These are phyloP conservation scores for Loxodonta africana DNA, from an alignment of 2,113 vertebrate genomes.

Conservation along the genomic window DNA sequence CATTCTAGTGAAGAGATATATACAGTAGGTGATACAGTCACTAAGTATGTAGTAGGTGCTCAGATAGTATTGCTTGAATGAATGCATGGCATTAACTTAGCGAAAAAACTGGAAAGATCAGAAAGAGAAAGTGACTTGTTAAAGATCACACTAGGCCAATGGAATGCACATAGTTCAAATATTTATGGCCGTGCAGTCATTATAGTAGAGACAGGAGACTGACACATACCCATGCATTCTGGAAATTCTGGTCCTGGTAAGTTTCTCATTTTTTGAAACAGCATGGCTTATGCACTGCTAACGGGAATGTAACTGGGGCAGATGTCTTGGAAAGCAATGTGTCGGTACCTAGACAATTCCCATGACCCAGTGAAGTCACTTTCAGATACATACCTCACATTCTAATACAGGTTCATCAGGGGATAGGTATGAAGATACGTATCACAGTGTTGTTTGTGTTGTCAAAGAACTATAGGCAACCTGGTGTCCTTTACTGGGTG, in stretches of 20 bases:
- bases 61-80: background rate
- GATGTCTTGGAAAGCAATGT: background rate
- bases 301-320: background rate
- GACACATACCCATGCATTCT: background rate
- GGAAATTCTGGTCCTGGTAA: background rate
- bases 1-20: background rate
- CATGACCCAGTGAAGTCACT: background rate
- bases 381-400: background rate
- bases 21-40: background rate
- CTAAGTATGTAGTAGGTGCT: background rate
- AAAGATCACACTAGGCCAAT: background rate
- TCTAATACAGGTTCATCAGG: background rate
- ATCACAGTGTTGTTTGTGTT: background rate
- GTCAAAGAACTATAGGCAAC: background rate
- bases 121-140: background rate
- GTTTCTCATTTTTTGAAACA: background rate
- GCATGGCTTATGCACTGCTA: background rate
- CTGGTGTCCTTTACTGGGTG: background rate
- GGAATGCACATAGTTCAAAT: background rate
- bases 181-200: background rate
- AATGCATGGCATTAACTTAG: background rate
- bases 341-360: rapidly evolving
- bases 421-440: background rate
- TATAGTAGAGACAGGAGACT: background rate
- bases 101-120: background rate